These are phyloP conservation scores for Pelobates fuscus DNA, from an alignment of 2,113 vertebrate genomes.

Conservation along the genomic window DNA sequence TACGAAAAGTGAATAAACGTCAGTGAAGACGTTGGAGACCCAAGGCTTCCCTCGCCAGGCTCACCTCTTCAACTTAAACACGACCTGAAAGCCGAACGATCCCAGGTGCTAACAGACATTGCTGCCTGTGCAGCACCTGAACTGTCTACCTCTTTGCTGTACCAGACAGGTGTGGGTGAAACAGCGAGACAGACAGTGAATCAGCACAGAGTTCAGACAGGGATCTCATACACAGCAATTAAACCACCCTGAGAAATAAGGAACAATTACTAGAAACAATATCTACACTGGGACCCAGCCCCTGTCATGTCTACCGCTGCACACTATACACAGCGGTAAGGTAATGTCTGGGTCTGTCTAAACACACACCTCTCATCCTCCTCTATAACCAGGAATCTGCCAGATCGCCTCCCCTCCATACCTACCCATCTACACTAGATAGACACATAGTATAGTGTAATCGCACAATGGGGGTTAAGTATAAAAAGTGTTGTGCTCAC, in stretches of 20 bases:
- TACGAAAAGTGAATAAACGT: too few species aligned
- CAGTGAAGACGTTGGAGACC: too few species aligned
- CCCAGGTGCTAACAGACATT: too few species aligned
- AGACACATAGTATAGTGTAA: too few species aligned
- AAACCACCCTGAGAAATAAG: constrained; percentile 35
- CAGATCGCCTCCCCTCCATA: too few species aligned
- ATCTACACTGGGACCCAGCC: constrained; percentile 7
- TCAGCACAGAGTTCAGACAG: constrained; percentile 35
- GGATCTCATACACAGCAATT: constrained; percentile 34
- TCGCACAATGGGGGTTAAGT: too few species aligned
- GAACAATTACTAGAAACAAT: constrained; percentile 20
- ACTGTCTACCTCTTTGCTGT: not conserved
- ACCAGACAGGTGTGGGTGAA: constrained; percentile 46
- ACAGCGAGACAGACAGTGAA: constrained; percentile 40
- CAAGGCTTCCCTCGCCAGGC: too few species aligned
- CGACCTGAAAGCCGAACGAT: too few species aligned
- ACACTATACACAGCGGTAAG: not conserved
- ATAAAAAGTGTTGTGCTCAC: too few species aligned
- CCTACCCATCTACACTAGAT: too few species aligned
- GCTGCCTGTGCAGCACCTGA: not conserved
- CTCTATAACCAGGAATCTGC: too few species aligned
- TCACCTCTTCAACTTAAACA: too few species aligned
- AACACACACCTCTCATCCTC: not conserved
- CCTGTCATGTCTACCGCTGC: constrained; percentile 7
- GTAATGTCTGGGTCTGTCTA: not conserved